phyloP scores from a whole-genome alignment of 2,797 vertebrate genomes.

The Argyrosomus regius region DNA sequence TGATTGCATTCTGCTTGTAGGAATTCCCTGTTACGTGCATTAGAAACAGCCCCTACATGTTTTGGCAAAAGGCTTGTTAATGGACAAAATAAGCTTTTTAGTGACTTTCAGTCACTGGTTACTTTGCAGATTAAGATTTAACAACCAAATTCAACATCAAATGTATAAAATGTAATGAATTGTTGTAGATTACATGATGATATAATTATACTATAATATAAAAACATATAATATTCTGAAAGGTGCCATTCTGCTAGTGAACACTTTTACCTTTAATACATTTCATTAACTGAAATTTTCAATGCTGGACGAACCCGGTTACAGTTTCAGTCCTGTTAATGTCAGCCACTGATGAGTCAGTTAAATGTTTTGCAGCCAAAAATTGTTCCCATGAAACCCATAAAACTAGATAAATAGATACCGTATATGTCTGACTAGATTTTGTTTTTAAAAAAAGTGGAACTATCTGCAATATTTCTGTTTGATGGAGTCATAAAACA shows the following conservation, averaged over 20 bases:
- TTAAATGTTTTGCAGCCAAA: background rate
- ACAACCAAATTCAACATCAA: too few relatives aligned
- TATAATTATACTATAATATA: background rate
- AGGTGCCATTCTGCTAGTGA: background rate
- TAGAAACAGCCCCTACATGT: background rate
- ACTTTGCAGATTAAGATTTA: background rate
- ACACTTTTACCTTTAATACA: background rate
- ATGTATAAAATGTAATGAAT: background rate
- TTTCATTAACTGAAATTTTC: background rate
- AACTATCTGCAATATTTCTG: background rate
- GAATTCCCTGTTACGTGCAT: background rate
- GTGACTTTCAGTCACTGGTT: too few relatives aligned
- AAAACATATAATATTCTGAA: background rate
- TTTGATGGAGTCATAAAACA: background rate
- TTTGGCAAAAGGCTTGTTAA: background rate
- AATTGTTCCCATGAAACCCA: too few relatives aligned
- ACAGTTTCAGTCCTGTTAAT: background rate
- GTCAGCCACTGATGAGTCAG: too few relatives aligned
- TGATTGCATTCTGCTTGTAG: background rate
- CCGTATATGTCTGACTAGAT: background rate
- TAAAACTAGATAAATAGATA: background rate
- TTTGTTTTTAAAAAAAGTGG: too few relatives aligned
- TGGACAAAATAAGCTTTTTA: background rate
- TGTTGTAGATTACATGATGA: background rate
- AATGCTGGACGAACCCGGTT: background rate